Conservation (phyloP, 2,113 vertebrate genomes). For the Myiozetetes cayanensis region DNA sequence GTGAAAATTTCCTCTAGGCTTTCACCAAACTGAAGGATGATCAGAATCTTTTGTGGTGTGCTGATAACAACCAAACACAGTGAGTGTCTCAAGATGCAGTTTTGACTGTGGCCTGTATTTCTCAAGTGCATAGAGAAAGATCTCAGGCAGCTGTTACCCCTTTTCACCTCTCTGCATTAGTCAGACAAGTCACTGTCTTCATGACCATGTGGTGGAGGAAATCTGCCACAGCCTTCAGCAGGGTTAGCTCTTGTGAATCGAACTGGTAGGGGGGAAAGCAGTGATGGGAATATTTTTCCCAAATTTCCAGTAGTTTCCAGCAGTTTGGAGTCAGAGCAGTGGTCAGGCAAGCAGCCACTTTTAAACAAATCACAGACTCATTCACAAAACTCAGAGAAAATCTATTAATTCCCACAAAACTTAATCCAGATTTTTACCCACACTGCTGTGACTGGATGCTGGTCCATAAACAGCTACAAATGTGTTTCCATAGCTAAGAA, state of each 20-base stretch:
- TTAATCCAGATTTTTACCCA: background rate
- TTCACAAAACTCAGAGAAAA: background rate
- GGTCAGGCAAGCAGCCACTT: fast-evolving
- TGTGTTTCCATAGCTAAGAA: background rate
- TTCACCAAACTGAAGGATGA: background rate
- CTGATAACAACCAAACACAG: background rate
- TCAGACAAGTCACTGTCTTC: background rate
- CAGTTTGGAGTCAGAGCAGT: background rate
- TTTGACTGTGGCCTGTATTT: background rate
- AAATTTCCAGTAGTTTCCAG: background rate
- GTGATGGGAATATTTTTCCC: background rate
- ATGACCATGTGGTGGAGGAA: background rate
- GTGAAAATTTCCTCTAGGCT: background rate
- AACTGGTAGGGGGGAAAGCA: background rate
- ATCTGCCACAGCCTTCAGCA: background rate
- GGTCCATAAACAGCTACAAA: background rate
- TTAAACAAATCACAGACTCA: background rate
- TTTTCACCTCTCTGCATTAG: background rate
- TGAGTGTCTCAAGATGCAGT: background rate
- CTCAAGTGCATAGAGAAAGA: background rate
- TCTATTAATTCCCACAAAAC: background rate
- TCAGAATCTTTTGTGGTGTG: background rate
- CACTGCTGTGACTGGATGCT: background rate
- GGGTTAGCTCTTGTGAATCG: background rate
- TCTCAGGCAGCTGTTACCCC: background rate